Evolutionary conservation across 2,888 invertebrate genomes (phyloP).

Genomic region (Diaphora mendica): DNA sequence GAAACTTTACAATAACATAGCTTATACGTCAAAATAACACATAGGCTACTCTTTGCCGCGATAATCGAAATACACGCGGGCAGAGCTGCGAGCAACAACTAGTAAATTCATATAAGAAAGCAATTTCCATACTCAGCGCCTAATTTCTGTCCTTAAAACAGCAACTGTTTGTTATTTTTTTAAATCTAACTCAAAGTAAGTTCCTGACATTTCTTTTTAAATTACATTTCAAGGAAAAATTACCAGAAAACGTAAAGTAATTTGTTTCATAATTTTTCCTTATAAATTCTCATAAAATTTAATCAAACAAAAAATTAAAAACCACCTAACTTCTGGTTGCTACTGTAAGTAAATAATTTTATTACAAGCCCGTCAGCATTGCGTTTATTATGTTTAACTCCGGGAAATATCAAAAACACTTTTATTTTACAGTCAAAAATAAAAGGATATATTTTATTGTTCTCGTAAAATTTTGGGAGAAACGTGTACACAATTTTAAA

Average conservation of each 20-base stretch:
- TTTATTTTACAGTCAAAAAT: background rate
- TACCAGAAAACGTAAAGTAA: background rate
- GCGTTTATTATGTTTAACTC: background rate
- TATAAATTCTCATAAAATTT: background rate
- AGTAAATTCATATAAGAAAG: too few relatives aligned
- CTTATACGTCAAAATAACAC: too few relatives aligned
- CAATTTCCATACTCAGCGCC: too few relatives aligned
- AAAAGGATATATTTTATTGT: conserved; percentile 2
- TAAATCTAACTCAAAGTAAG: background rate
- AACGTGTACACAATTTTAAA: background rate
- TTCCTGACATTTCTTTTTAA: background rate
- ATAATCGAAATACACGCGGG: too few relatives aligned
- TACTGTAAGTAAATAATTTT: background rate
- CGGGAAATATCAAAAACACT: background rate
- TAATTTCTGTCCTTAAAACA: too few relatives aligned
- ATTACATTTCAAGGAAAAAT: background rate
- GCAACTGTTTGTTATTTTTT: background rate
- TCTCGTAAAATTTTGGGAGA: background rate
- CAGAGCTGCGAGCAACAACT: too few relatives aligned
- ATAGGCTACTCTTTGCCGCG: too few relatives aligned
- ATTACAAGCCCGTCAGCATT: background rate
- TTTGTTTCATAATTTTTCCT: background rate
- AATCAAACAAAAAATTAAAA: background rate
- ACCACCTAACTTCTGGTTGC: background rate
- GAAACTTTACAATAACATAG: too few relatives aligned